phyloP scores from a whole-genome alignment of 2,888 invertebrate genomes.

The Archaeoteleia sp. region DNA sequence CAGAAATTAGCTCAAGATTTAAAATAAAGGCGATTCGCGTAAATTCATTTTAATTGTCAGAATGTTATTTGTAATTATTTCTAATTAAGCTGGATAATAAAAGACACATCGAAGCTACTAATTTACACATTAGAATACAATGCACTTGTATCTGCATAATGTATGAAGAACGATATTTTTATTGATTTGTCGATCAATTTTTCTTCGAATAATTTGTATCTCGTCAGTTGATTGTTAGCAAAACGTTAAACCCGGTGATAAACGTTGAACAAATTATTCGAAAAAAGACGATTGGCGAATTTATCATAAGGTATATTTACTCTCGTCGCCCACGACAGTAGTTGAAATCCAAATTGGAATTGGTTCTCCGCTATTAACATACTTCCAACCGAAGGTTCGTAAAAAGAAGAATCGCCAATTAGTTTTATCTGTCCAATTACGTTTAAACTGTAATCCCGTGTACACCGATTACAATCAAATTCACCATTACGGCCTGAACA shows the following conservation, averaged over 20 bases:
- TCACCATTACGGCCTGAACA: constrained; percentile 6
- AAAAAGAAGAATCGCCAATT: constrained; percentile 1
- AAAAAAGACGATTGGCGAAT: constrained; percentile 3
- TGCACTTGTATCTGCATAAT: too few species aligned
- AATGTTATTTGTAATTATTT: too few species aligned
- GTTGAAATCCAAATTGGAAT: constrained; percentile 1
- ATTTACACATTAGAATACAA: too few species aligned
- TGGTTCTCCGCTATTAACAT: not conserved
- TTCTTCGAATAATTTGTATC: too few species aligned
- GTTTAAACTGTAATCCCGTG: constrained; percentile 3
- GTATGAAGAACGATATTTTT: too few species aligned
- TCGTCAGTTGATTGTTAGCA: too few species aligned
- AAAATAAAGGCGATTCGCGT: too few species aligned
- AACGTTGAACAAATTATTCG: constrained; percentile 12
- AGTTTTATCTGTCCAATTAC: constrained; percentile 1
- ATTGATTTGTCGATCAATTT: too few species aligned
- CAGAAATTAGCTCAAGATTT: too few species aligned
- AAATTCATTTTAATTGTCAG: too few species aligned
- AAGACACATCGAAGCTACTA: too few species aligned
- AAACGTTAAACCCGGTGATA: constrained; percentile 9
- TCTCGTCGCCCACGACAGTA: constrained; percentile 11
- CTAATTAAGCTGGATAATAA: too few species aligned
- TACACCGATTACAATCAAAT: not conserved
- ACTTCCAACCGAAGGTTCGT: constrained; percentile 8
- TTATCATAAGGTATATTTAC: constrained; percentile 9